Evolutionary conservation across 2,797 vertebrate species (phyloP).

Genomic region (Pempheris klunzingeri): DNA sequence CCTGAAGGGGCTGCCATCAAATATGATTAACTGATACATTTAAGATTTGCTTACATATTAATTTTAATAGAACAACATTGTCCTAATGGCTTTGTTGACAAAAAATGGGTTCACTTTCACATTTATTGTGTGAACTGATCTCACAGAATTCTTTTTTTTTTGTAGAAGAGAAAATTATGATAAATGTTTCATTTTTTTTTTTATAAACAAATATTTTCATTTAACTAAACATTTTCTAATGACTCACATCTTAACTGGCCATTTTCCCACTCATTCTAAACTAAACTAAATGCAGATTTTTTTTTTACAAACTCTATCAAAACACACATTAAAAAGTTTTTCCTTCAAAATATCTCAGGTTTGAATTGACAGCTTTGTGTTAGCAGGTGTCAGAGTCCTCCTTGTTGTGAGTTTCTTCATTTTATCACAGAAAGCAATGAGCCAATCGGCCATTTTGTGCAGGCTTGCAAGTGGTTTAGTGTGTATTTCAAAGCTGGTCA

Average conservation of each 20-base stretch:
- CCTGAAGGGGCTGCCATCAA: slow-evolving; percentile 31
- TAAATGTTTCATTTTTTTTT: not conserved
- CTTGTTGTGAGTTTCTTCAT: slow-evolving; percentile 91
- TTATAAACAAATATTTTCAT: not conserved
- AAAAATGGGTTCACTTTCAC: not conserved
- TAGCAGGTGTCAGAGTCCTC: slow-evolving; percentile 86
- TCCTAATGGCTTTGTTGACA: slow-evolving; percentile 20
- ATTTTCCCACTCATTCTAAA: not conserved
- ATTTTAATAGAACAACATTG: slow-evolving; percentile 35
- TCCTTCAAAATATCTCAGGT: slow-evolving; percentile 56
- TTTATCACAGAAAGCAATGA: slow-evolving; percentile 97
- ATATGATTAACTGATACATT: slow-evolving; percentile 37
- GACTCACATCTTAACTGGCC: not conserved
- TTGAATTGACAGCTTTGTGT: slow-evolving; percentile 84
- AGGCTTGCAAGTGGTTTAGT: slow-evolving; percentile 89
- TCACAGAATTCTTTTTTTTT: slow-evolving; percentile 9
- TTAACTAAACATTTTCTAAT: not conserved
- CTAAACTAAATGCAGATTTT: not conserved
- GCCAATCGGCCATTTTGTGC: slow-evolving; percentile 93
- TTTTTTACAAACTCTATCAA: not conserved
- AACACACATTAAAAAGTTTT: slow-evolving; percentile 22
- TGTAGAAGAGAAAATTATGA: not conserved
- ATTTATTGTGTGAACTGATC: slow-evolving; percentile 2
- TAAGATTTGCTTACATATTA: slow-evolving; percentile 31
- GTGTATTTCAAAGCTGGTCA: slow-evolving; percentile 94